Conservation (phyloP, 2,113 vertebrate genomes). For the Eonycteris spelaea region DNA sequence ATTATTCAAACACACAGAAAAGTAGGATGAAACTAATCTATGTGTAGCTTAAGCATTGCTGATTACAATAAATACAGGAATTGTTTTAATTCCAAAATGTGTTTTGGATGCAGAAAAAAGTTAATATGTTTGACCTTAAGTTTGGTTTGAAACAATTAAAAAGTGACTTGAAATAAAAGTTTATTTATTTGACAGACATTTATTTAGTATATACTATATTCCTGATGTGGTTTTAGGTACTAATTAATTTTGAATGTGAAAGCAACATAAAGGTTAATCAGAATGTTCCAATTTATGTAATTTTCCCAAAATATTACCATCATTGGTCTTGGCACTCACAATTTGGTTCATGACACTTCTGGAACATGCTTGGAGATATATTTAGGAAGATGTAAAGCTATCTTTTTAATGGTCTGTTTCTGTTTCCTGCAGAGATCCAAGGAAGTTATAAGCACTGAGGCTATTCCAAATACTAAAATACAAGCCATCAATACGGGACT, state of each 20-base stretch:
- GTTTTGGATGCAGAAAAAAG: not conserved
- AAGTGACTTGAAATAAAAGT: not conserved
- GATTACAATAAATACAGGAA: not conserved
- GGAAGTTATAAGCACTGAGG: constrained; percentile 73
- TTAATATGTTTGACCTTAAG: not conserved
- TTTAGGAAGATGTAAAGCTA: not conserved
- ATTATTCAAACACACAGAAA: not conserved
- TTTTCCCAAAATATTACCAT: not conserved
- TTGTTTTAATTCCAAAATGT: not conserved
- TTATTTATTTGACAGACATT: not conserved
- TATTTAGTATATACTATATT: not conserved
- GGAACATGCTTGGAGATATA: not conserved
- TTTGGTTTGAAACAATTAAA: not conserved
- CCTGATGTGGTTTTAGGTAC: not conserved
- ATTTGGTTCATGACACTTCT: not conserved
- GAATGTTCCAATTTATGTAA: not conserved
- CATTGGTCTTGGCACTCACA: not conserved
- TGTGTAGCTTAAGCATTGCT: not conserved
- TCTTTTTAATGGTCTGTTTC: not conserved
- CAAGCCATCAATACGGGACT: constrained; percentile 78
- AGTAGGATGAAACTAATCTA: not conserved
- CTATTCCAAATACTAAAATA: constrained; percentile 75
- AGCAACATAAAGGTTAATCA: not conserved
- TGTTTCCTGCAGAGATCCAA: constrained; percentile 80
- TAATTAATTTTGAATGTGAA: not conserved